Conservation (phyloP, 2,888 invertebrate species). For the Margaritifera margaritifera region DNA sequence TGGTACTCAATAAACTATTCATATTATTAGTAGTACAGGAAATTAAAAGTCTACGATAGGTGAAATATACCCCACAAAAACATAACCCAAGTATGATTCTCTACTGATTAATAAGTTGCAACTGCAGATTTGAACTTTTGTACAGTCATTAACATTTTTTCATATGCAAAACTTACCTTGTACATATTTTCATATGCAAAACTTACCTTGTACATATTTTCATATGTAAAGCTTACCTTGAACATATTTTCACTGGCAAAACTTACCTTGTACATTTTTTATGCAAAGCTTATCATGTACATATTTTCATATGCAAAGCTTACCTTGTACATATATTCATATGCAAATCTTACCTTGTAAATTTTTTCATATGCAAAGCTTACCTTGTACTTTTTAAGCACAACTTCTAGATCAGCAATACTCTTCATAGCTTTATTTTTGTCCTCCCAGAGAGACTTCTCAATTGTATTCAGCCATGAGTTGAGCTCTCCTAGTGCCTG, state of each 20-base stretch:
- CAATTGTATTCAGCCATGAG: constrained; percentile 64
- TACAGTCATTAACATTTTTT: too few species aligned
- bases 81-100: too few species aligned
- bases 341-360: constrained; percentile 58
- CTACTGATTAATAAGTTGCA: too few species aligned
- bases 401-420: constrained; percentile 60
- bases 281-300: constrained; percentile 59
- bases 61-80: too few species aligned
- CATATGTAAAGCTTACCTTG: constrained; percentile 49
- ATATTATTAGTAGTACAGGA: too few species aligned
- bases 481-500: constrained; percentile 67
- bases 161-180: constrained; percentile 49
- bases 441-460: constrained; percentile 56
- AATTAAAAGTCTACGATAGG: too few species aligned
- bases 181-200: constrained; percentile 41
- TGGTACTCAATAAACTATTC: too few species aligned
- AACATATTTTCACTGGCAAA: constrained; percentile 41
- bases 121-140: too few species aligned
- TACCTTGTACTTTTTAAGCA: constrained; percentile 69
- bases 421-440: constrained; percentile 46
- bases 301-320: constrained; percentile 1
- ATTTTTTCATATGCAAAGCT: constrained; percentile 1
- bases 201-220: constrained; percentile 66
- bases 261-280: constrained; percentile 68
- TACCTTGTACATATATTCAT: constrained; percentile 67